Conservation (phyloP, 2,113 vertebrate genomes). For the Cygnus buccinator region DNA sequence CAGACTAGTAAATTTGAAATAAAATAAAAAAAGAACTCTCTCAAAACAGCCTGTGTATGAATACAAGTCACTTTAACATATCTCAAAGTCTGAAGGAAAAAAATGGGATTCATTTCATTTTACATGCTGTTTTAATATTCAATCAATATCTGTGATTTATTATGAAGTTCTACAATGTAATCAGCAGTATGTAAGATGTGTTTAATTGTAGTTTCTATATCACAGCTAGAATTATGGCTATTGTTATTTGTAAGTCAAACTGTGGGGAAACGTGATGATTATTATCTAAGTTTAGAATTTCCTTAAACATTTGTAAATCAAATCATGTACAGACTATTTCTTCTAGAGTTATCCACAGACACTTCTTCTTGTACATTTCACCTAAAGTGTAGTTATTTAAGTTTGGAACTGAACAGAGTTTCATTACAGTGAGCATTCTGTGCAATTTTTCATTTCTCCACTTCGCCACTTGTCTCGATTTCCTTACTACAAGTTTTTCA, state of each 20-base stretch:
- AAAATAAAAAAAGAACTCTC: not conserved
- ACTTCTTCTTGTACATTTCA: not conserved
- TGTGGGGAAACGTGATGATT: not conserved
- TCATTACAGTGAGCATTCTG: not conserved
- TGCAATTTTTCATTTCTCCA: conserved; percentile 1
- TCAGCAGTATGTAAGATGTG: not conserved
- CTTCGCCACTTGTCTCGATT: not conserved
- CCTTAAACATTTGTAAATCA: conserved; percentile 12
- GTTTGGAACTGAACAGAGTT: not conserved
- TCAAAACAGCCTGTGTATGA: not conserved
- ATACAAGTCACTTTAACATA: not conserved
- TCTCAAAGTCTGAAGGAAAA: not conserved
- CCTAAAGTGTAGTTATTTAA: not conserved
- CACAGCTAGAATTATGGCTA: not conserved
- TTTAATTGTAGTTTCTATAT: not conserved
- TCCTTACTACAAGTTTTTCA: not conserved
- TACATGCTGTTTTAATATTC: not conserved
- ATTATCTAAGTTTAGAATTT: not conserved
- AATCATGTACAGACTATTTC: not conserved
- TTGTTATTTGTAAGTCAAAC: not conserved
- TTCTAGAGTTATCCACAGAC: not conserved
- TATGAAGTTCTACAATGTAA: not conserved
- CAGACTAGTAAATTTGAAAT: not conserved
- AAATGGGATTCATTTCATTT: not conserved
- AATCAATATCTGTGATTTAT: not conserved